Base-by-base conservation (phyloP, 2,797 vertebrate genomes). In the Sebastes vulpes region DNA sequence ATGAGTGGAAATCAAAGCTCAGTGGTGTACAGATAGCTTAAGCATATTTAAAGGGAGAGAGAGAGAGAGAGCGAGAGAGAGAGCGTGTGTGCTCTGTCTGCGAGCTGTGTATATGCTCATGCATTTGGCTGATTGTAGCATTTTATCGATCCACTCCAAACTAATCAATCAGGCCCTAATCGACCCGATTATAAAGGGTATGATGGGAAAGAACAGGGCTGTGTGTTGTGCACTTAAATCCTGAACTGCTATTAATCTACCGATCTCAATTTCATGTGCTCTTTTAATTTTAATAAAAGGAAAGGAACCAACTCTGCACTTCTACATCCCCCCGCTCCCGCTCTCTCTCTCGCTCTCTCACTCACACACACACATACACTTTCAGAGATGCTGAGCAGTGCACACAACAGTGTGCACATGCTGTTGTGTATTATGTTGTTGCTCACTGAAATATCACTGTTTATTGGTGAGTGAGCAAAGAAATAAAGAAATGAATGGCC, bases 181-280 rank as follows among this genome's bases (percentile, higher is more conserved):
- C 77, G 86, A 94, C 90, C 75, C 54, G 78, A 91, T 93, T 93
- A 90, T 90, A 89, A 90, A 83, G 86, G 73, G 69, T 79, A 90
- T 89, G 72, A 84, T 85, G 46, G 46, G 46, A n/a, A 50, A 66
- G 81, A 68, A 71, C 64, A 85, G 68, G 78, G 66, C 35, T 25
- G 38, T 73, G 42, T 72, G 16, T 77, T 31, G 59, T 75, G 56
- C 76, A 86, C 84, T 89, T 83, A 35, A 75, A 65, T 71, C 48
- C 32, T 64, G 35, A 86, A 59, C 74, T 61, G 77, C 48, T 77
- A 79, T 85, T 77, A 82, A 86, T 89, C 70, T 52, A 66, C 35
- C 65, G 56, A 21, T 77, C 66, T 84, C 23, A 58, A 66, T 82
- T 75, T 86, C 31, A 79, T 75, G 26, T 35, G 25, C 50, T 75